A percentile compares a stretch with the other conserved stretches of the same genome.
Evolutionary conservation across 1,140 invertebrate genomes (phyloP).

Genomic region (Drosophila triauraria): DNA sequence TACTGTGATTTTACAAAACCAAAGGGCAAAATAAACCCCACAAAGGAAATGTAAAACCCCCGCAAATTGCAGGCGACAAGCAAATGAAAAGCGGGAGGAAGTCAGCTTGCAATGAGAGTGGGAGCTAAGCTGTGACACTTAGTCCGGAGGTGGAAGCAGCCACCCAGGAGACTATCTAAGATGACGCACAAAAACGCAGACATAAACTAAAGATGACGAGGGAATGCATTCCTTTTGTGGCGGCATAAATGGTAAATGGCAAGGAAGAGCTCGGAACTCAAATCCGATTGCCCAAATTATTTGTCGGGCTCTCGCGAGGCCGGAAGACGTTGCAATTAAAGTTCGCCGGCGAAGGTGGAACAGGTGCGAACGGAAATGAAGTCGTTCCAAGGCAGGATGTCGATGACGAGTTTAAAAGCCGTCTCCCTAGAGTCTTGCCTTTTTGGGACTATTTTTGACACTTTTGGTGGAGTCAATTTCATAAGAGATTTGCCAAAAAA

Average conservation of each 20-base stretch:
- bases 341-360: constrained; percentile 13
- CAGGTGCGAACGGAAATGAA: constrained; percentile 21
- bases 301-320: constrained; percentile 6
- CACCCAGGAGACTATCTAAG: constrained; percentile 3
- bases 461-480: not conserved
- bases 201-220: constrained; percentile 1
- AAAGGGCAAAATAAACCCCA: no score
- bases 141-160: not conserved
- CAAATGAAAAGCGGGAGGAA: not conserved
- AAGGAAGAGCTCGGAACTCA: not conserved
- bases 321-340: constrained; percentile 49
- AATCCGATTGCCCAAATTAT: not conserved
- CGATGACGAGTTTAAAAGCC: not conserved
- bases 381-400: constrained; percentile 10
- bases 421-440: not conserved
- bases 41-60: constrained; percentile 3
- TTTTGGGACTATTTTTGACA: not conserved
- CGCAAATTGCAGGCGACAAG: not conserved
- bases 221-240: not conserved
- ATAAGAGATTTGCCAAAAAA: not conserved
- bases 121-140: not conserved
- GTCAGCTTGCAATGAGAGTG: not conserved
- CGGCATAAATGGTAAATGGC: not conserved
- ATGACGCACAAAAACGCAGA: constrained; percentile 3
- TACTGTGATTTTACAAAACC: no score